phyloP scores from a whole-genome alignment of 2,888 invertebrate genomes.

The Acheta domesticus region DNA sequence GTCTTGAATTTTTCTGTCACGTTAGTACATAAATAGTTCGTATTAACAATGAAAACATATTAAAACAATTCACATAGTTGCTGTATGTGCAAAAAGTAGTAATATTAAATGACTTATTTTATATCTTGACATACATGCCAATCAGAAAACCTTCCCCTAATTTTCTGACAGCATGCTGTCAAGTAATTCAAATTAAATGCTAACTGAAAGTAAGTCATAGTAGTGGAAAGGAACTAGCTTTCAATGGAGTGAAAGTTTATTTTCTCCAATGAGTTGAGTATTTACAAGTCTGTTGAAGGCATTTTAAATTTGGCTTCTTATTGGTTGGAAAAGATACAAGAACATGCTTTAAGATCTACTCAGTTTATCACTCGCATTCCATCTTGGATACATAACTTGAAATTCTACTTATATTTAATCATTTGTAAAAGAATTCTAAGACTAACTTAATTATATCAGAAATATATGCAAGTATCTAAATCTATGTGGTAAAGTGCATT shows the following conservation, averaged over 20 bases:
- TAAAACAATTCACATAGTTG: neutral
- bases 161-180: constrained; percentile 34
- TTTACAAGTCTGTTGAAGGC: constrained; percentile 19
- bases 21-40: neutral
- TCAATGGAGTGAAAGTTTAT: neutral
- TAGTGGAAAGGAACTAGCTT: constrained; percentile 19
- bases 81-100: neutral
- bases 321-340: neutral
- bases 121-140: constrained; percentile 26
- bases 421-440: constrained; percentile 12
- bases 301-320: constrained; percentile 7
- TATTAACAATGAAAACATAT: neutral
- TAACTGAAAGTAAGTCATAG: neutral
- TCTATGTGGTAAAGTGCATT: neutral
- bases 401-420: constrained; percentile 21
- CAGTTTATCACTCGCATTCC: constrained; percentile 4
- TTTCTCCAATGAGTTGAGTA: neutral
- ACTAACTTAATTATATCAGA: constrained; percentile 19
- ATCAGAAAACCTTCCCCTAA: constrained; percentile 37
- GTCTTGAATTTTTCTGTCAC: neutral
- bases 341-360: neutral
- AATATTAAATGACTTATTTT: neutral
- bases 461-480: constrained; percentile 19
- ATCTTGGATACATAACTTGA: neutral
- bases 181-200: neutral